phyloP scores from a whole-genome alignment of 2,888 invertebrate species.

The Trissolcus brochymenae region DNA sequence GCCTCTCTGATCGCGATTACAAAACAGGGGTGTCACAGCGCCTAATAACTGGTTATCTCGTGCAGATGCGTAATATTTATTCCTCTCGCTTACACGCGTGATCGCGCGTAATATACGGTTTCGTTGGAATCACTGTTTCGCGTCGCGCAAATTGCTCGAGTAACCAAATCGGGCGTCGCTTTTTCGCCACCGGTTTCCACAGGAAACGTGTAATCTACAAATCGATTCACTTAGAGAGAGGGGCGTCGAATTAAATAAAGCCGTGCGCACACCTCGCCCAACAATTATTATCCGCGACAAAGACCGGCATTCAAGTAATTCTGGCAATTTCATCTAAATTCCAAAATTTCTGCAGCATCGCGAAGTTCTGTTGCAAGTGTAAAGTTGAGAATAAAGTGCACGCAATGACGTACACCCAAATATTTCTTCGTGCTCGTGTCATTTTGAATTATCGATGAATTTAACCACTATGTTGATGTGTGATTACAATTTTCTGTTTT shows the following conservation, averaged over 20 bases:
- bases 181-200: constrained; percentile 7
- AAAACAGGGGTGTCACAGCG: constrained; percentile 64
- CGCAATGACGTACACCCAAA: constrained; percentile 46
- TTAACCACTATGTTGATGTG: constrained; percentile 68
- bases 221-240: constrained; percentile 5
- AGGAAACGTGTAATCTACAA: constrained; percentile 14
- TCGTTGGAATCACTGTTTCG: constrained; percentile 65
- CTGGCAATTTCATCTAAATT: constrained; percentile 76
- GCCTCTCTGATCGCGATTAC: constrained; percentile 49
- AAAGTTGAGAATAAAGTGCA: constrained; percentile 56
- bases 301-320: constrained; percentile 69
- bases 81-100: constrained; percentile 64
- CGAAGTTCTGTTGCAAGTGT: constrained; percentile 57
- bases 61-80: constrained; percentile 69
- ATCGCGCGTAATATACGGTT: constrained; percentile 68
- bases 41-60: constrained; percentile 71
- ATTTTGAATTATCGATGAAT: constrained; percentile 68
- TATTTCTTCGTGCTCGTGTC: constrained; percentile 71
- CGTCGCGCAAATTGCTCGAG: constrained; percentile 30
- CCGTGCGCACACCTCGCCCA: constrained; percentile 1
- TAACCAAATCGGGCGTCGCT: constrained; percentile 19
- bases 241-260: background rate
- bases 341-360: constrained; percentile 68
- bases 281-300: constrained; percentile 38
- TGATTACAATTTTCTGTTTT: background rate